Evolutionary conservation across 2,888 invertebrate genomes (phyloP).

Genomic region (Lasioglossum oenotherae): DNA sequence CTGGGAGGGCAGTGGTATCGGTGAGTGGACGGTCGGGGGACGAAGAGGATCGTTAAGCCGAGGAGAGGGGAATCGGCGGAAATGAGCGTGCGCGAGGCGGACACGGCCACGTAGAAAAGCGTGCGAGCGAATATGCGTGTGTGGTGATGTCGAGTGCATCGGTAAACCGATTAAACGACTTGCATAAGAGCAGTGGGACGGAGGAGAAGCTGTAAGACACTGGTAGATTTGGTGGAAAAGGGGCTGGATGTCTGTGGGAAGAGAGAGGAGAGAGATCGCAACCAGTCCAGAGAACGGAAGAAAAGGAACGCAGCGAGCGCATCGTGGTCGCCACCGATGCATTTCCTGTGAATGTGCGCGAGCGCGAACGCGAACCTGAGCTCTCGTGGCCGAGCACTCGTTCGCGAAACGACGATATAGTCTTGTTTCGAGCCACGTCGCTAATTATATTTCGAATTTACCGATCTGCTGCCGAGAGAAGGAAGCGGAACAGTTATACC

Average conservation of each 20-base stretch:
- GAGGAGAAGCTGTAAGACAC: slow-evolving; percentile 25
- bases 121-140: slow-evolving; percentile 33
- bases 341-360: slow-evolving; percentile 33
- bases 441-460: slow-evolving; percentile 56
- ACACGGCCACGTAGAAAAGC: background rate
- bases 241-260: background rate
- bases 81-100: slow-evolving; percentile 47
- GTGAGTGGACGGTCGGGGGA: slow-evolving; percentile 20
- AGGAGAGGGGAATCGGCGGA: slow-evolving; percentile 39
- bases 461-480: slow-evolving; percentile 44
- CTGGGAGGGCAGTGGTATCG: slow-evolving; percentile 40
- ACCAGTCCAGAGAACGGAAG: slow-evolving; percentile 18
- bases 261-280: background rate
- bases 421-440: slow-evolving; percentile 46
- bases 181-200: slow-evolving; percentile 65
- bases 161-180: slow-evolving; percentile 72
- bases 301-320: slow-evolving; percentile 38
- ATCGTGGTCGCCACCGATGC: slow-evolving; percentile 42
- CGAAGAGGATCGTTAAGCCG: background rate
- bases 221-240: slow-evolving; percentile 45
- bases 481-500: slow-evolving; percentile 56
- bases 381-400: background rate
- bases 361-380: background rate
- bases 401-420: slow-evolving; percentile 29
- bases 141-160: slow-evolving; percentile 50